phyloP scores from a whole-genome alignment of 2,797 vertebrate genomes.

The Peromyscus eremicus region DNA sequence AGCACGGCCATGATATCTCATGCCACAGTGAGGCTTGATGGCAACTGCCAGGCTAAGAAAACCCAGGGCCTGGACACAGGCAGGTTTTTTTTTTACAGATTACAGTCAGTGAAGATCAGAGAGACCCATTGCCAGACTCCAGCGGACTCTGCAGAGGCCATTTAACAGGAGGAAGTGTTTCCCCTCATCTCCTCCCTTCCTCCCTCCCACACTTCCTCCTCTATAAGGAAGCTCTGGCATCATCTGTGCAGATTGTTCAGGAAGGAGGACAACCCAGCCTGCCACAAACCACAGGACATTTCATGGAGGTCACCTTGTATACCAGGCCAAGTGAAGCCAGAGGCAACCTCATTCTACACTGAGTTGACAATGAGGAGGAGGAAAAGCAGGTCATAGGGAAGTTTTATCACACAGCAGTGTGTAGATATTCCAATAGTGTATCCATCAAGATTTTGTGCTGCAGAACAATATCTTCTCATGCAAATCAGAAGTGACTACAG shows the following conservation, averaged over 20 bases:
- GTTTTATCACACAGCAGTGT: neutral
- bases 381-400: neutral
- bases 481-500: neutral
- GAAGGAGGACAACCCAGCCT: neutral
- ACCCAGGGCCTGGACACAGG: neutral
- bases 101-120: neutral
- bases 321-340: neutral
- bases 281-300: neutral
- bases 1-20: neutral
- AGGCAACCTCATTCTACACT: neutral
- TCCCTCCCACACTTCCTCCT: neutral
- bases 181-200: neutral
- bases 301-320: rapidly evolving
- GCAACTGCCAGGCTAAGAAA: neutral
- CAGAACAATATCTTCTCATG: neutral
- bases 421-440: neutral
- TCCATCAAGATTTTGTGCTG: neutral
- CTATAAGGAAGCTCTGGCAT: neutral
- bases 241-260: neutral
- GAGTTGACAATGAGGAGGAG: neutral
- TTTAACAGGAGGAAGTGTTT: neutral
- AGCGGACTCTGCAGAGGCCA: rapidly evolving
- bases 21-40: neutral
- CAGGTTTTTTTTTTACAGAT: too few relatives aligned
- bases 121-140: rapidly evolving